Evolutionary conservation across 2,888 invertebrate genomes (phyloP).

Genomic region (Pollenia griseotomentosa): DNA sequence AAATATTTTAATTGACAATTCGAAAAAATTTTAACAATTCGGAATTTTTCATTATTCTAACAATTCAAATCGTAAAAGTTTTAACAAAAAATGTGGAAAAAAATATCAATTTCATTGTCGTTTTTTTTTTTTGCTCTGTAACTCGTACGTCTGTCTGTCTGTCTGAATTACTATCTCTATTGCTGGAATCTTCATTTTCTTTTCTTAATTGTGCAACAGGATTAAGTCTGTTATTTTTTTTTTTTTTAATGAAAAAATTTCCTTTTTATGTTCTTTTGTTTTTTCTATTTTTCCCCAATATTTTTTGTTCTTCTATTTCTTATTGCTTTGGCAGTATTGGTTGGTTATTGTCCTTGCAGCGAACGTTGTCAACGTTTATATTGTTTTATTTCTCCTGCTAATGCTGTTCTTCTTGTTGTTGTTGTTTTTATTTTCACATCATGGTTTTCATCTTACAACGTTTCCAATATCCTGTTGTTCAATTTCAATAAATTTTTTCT

Average conservation of each 20-base stretch:
- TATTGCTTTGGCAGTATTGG: neutral
- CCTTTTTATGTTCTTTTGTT: neutral
- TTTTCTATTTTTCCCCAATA: neutral
- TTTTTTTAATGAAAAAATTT: slow-evolving; percentile 4
- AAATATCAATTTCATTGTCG: slow-evolving; percentile 37
- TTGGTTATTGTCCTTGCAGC: slow-evolving; percentile 35
- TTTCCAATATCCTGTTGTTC: slow-evolving; percentile 68
- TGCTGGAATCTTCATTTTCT: neutral
- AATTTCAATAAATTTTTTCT: slow-evolving; percentile 46
- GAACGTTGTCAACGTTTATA: slow-evolving; percentile 22
- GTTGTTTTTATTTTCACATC: slow-evolving; percentile 18
- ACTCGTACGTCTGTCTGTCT: neutral
- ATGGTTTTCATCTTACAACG: slow-evolving; percentile 29
- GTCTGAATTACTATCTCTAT: neutral
- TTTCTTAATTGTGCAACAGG: slow-evolving; percentile 66
- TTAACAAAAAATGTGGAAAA: slow-evolving; percentile 33
- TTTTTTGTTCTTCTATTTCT: neutral
- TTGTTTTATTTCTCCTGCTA: neutral
- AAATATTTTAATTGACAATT: too few relatives aligned
- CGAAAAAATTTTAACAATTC: too few relatives aligned
- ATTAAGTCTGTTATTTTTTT: slow-evolving; percentile 54
- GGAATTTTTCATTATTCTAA: neutral
- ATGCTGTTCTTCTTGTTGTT: slow-evolving; percentile 10
- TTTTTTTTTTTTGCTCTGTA: neutral
- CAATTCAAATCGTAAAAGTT: slow-evolving; percentile 17